Conservation (phyloP, 1,140 invertebrate genomes). For the Adoxophyes honmai region DNA sequence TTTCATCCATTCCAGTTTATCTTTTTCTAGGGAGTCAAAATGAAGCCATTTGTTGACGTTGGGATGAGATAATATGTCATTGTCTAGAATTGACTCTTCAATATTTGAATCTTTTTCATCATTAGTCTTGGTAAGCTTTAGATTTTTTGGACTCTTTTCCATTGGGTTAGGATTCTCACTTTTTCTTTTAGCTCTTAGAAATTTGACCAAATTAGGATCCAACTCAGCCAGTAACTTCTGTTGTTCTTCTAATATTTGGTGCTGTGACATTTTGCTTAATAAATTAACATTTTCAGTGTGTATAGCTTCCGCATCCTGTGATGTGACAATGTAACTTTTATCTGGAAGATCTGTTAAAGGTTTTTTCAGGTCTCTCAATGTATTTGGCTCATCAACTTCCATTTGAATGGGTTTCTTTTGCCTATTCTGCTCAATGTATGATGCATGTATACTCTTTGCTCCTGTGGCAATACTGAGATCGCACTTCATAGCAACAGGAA, state of each 20-base stretch:
- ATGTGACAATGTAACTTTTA: conserved; percentile 77
- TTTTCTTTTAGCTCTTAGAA: conserved; percentile 80
- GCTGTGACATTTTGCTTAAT: conserved; percentile 82
- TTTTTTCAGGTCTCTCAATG: conserved; percentile 8
- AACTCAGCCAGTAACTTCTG: conserved; percentile 81
- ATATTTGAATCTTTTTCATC: conserved; percentile 32
- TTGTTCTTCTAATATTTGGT: conserved; percentile 87
- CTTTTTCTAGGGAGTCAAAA: conserved; percentile 88
- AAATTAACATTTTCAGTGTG: conserved; percentile 85
- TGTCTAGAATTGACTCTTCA: conserved; percentile 66
- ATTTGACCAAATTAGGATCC: conserved; percentile 82
- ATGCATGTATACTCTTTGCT: conserved; percentile 46
- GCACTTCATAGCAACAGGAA: conserved; percentile 45
- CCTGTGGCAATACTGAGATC: conserved; percentile 28
- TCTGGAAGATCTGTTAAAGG: conserved; percentile 32
- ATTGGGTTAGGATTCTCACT: conserved; percentile 31
- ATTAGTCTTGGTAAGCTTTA: conserved; percentile 36
- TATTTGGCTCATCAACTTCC: conserved; percentile 59
- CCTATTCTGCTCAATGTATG: conserved; percentile 32
- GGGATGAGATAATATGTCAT: conserved; percentile 80
- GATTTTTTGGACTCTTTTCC: conserved; percentile 11
- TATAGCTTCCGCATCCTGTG: conserved; percentile 79
- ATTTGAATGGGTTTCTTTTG: conserved; percentile 30
- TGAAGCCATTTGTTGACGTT: conserved; percentile 86
- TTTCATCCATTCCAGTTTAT: conserved; percentile 92